These are phyloP conservation scores for Ictalurus punctatus DNA, from an alignment of 2,113 vertebrate genomes.

Conservation along the genomic window DNA sequence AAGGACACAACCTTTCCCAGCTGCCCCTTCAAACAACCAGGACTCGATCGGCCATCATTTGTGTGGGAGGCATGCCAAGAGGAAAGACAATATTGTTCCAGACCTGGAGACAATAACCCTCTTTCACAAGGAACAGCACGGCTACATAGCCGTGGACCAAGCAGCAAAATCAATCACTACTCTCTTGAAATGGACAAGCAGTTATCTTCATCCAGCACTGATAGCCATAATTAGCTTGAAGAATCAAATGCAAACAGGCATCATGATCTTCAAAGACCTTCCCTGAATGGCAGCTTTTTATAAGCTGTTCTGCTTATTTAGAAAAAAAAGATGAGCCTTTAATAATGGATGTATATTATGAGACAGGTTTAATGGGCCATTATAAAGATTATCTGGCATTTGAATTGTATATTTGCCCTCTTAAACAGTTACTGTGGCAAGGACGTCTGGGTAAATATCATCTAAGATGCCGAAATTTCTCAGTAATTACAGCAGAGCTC, in stretches of 20 bases:
- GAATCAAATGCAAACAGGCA: constrained; percentile 25
- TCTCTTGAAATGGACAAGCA: constrained; percentile 10
- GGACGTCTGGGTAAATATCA: constrained; percentile 35
- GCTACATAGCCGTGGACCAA: neutral
- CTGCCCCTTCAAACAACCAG: constrained; percentile 34
- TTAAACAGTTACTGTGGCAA: constrained; percentile 19
- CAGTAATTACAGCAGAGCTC: constrained; percentile 41
- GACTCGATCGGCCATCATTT: constrained; percentile 37
- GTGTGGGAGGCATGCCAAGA: constrained; percentile 45
- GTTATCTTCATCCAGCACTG: constrained; percentile 32
- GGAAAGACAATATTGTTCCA: constrained; percentile 56
- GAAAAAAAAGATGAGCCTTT: neutral
- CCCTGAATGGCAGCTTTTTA: neutral
- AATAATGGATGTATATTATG: constrained; percentile 30
- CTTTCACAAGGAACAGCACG: constrained; percentile 27
- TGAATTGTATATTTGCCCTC: constrained; percentile 33
- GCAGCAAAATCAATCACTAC: constrained; percentile 32
- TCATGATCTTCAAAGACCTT: constrained; percentile 45
- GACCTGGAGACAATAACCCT: constrained; percentile 43
- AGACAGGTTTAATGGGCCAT: neutral
- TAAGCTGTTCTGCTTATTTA: neutral
- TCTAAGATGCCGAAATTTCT: constrained; percentile 42
- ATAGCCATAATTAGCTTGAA: constrained; percentile 40
- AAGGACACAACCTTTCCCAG: constrained; percentile 41
- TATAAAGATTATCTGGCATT: constrained; percentile 38